Base-by-base conservation (phyloP, 1,140 invertebrate genomes). In the Philaenus spumarius region DNA sequence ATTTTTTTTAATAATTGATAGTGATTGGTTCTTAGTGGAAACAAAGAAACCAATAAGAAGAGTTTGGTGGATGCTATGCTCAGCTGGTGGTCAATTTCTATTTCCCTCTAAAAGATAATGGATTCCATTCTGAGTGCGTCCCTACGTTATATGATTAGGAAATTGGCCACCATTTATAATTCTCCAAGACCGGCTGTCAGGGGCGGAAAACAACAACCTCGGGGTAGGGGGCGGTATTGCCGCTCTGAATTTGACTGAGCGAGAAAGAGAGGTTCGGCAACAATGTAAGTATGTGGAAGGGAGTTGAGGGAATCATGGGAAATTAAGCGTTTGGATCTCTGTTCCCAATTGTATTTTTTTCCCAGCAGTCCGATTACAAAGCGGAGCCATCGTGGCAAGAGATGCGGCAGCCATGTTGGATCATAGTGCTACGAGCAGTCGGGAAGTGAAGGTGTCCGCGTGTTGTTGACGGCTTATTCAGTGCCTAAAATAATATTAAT, bases 161-260 rank as follows among this genome's bases (percentile, higher is more conserved):
- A 64, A 65, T 65, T 62, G 59, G 58, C 62, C 54, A 66, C 65
- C 62, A 66, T 66, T 66, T 66, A 66, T 64, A 61, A 34, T 55
- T 47, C 14, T 40, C 43, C 24, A 35, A 55, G 52, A 55, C 37
- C 26, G 60, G 30, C 24, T 39, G 53, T 30, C 35, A 23, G 53
- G 30, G 45, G 20, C 19, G 17, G 53, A 40, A 15, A 47, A 40
- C 47, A 43, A 40, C 48, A 22, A 24, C 39, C 22, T 20, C 12
- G 17, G 48, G 24, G 43, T 48, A 39, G 54, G 60, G 59, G 46
- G 52, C 59, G 55, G 63, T 54, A 59, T 58, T 55, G 46, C 37
- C 43, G 45, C 15, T 17, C 54, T 50, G 45, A 43, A 43, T 19
- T 58, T 50, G 46, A 35, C 46, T 48, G n/a, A 26, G 34, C 48